Evolutionary conservation across 2,888 invertebrate genomes (phyloP), one percentile per base, ranked within the genome.

Genomic region (Ichneumon xanthorius): DNA sequence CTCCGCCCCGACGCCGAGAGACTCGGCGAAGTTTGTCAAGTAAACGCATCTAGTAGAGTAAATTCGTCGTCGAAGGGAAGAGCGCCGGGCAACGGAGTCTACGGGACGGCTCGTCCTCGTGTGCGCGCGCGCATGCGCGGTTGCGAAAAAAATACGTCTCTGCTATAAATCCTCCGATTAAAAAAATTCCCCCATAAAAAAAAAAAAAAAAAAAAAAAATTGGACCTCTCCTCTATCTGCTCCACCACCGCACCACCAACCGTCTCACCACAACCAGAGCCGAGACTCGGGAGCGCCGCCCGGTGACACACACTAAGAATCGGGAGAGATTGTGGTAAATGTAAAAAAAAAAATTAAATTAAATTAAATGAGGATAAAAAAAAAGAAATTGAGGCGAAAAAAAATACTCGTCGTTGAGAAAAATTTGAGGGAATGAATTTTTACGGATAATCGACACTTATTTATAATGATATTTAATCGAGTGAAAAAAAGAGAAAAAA

Each of bases 1-100:
- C 78, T 79, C 82, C 82, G 85, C 71, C 75, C 65, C 78, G 79
- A 79, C 79, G 63, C 79, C 79, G 82, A 85, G 70, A 82, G 79
- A 82, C 53, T 82, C 82, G 68, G 48, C 40, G 73, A 70, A 75
- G 73, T 82, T 53, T 63, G 63, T 45, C 48, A 65, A 70, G 79
- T 71, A 71, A 70, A 45, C 45, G 19, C 55, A 16, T 55, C 14
- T 58, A 70, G 58, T 70, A 40, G 70, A 37, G 33, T 68, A 58
- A 70, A 78, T 78, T 30, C 48, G n/a, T 53, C 50, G 33, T 58
- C 37, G 45, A 71, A 71, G 53, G 61, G 58, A 26, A 50, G 22
- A 26, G 48, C 48, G 63, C 61, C 53, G 45, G 45, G 45, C 45
- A 45, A 33, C 67, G 65, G 9, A 19, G 68, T 68, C 50, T 70